Evolutionary conservation across 2,797 vertebrate species (phyloP).

Genomic region (Dicrostonyx torquatus): DNA sequence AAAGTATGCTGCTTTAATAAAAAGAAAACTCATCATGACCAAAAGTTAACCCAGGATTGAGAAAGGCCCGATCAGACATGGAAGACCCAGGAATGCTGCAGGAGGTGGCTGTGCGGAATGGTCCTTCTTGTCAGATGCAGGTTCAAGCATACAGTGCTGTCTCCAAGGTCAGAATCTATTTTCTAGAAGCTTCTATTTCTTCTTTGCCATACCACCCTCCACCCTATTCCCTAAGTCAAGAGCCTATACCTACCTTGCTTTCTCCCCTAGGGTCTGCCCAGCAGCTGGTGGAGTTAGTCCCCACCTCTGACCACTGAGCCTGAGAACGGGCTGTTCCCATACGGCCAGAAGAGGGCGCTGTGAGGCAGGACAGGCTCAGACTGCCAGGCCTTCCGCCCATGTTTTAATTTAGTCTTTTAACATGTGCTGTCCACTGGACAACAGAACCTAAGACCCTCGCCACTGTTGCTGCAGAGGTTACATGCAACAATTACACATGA

Average conservation of each 20-base stretch:
- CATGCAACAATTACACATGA: fast-evolving
- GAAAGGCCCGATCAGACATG: neutral
- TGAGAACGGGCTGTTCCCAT: neutral
- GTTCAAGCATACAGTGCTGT: neutral
- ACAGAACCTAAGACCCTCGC: fast-evolving
- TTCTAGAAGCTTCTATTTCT: neutral
- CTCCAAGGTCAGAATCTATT: neutral
- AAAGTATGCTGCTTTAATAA: neutral
- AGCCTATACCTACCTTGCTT: fast-evolving
- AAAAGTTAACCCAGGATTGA: neutral
- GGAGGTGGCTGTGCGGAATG: neutral
- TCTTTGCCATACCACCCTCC: neutral
- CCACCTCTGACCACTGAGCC: fast-evolving
- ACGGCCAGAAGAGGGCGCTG: conserved; percentile 49
- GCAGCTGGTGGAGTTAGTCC: fast-evolving
- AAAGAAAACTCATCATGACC: neutral
- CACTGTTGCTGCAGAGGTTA: neutral
- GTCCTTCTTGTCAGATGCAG: too few species aligned
- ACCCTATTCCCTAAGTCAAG: neutral
- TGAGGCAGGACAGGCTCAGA: neutral
- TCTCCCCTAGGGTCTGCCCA: neutral
- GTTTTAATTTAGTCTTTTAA: neutral
- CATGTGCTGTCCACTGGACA: neutral
- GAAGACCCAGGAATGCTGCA: neutral
- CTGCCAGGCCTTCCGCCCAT: neutral